Evolutionary conservation across 1,140 invertebrate genomes (phyloP).

Genomic region (Leptopilina clavipes): DNA sequence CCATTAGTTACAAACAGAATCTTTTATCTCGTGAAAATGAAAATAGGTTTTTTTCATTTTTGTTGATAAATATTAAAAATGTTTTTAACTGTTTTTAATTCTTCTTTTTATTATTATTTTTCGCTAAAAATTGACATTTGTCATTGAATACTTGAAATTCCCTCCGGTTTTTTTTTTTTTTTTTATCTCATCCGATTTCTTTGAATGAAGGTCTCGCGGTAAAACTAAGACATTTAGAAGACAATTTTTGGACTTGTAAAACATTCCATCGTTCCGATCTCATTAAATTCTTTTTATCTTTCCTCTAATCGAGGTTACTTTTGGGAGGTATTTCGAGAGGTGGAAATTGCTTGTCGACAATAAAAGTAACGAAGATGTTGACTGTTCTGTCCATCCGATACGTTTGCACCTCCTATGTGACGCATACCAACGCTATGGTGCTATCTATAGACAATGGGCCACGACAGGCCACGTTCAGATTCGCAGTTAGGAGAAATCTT

Average conservation of each 20-base stretch:
- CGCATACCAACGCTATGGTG: slow-evolving; percentile 52
- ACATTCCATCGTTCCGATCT: slow-evolving; percentile 3
- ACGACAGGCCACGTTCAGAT: slow-evolving; percentile 48
- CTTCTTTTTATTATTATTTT: no score
- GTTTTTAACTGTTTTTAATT: no score
- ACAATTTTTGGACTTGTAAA: not conserved
- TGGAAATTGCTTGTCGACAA: slow-evolving; percentile 17
- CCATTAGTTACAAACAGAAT: no score
- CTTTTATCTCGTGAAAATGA: no score
- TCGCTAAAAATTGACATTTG: no score
- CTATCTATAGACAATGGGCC: slow-evolving; percentile 55
- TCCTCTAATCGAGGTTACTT: slow-evolving; percentile 28
- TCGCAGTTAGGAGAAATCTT: slow-evolving; percentile 49
- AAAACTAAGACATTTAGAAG: not conserved
- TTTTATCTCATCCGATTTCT: not conserved
- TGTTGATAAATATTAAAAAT: no score
- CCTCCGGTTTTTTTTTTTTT: not conserved
- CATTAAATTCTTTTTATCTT: slow-evolving; percentile 28
- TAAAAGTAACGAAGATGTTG: slow-evolving; percentile 18
- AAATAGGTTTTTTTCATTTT: no score
- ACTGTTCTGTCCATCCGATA: slow-evolving; percentile 46
- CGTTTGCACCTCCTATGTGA: slow-evolving; percentile 46
- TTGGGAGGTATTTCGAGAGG: slow-evolving; percentile 24
- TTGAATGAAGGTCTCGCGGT: slow-evolving; percentile 8
- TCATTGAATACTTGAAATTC: no score